These are phyloP conservation scores for Rapana venosa DNA, from an alignment of 2,888 invertebrate genomes.

Conservation along the genomic window DNA sequence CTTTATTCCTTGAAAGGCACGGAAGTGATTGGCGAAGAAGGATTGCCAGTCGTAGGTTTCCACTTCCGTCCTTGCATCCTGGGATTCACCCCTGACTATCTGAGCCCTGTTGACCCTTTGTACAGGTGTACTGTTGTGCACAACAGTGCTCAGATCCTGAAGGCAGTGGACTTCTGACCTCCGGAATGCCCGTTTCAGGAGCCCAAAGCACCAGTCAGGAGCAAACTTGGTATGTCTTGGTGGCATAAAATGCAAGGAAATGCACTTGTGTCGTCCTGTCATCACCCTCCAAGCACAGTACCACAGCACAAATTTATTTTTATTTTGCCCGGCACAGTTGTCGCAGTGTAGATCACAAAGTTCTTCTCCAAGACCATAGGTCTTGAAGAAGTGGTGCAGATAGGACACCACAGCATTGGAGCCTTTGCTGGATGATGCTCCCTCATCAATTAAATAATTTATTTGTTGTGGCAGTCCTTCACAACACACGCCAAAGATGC, in stretches of 20 bases:
- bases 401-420: slow-evolving; percentile 40
- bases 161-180: not conserved
- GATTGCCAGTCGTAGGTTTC: not conserved
- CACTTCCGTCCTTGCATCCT: not conserved
- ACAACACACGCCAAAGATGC: slow-evolving; percentile 47
- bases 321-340: slow-evolving; percentile 38
- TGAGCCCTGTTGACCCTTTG: slow-evolving; percentile 45
- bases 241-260: not conserved
- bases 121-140: slow-evolving; percentile 40
- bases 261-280: not conserved
- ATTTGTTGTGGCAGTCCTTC: slow-evolving; percentile 50
- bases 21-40: not conserved
- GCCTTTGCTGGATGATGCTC: slow-evolving; percentile 42
- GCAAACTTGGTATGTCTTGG: not conserved
- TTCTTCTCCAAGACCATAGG: slow-evolving; percentile 41
- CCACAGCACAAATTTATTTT: slow-evolving; percentile 32
- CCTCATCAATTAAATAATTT: slow-evolving; percentile 58
- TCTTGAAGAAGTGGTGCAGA: slow-evolving; percentile 43
- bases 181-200: not conserved
- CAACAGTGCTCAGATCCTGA: slow-evolving; percentile 35
- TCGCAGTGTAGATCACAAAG: slow-evolving; percentile 23
- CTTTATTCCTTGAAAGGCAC: not conserved
- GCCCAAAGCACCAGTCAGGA: slow-evolving; percentile 14
- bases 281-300: not conserved
- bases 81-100: slow-evolving; percentile 27